A percentile compares a stretch with the other conserved stretches of the same genome.
Conservation (phyloP, 2,888 invertebrate genomes). For the Punctoribates punctum region DNA sequence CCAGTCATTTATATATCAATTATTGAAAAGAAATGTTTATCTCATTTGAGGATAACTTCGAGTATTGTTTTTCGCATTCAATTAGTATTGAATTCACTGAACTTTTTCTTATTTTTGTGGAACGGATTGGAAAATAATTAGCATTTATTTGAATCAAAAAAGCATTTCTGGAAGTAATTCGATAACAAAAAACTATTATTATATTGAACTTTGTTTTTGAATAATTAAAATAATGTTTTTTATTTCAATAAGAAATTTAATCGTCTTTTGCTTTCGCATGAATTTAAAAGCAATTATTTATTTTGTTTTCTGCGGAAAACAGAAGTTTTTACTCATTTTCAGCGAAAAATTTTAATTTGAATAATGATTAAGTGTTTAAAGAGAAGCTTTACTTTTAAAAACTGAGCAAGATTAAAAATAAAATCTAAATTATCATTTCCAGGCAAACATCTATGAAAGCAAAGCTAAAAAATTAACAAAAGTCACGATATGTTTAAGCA, state of each 20-base stretch:
- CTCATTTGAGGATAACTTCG: too few species aligned
- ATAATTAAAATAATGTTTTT: neutral
- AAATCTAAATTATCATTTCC: neutral
- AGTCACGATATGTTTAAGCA: constrained; percentile 19
- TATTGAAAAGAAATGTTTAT: too few species aligned
- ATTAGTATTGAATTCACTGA: too few species aligned
- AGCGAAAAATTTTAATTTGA: neutral
- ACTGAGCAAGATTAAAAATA: neutral
- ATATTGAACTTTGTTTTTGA: neutral
- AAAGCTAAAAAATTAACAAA: neutral
- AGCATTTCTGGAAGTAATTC: too few species aligned
- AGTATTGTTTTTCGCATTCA: too few species aligned
- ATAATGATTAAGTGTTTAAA: neutral
- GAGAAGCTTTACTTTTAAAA: neutral
- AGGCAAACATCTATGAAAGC: neutral
- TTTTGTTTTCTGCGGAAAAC: neutral
- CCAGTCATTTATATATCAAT: too few species aligned
- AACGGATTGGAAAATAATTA: too few species aligned
- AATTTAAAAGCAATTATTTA: constrained; percentile 6
- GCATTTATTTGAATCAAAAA: too few species aligned
- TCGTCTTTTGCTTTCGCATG: neutral
- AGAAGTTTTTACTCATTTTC: constrained; percentile 7
- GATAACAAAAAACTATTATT: too few species aligned
- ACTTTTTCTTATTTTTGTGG: too few species aligned
- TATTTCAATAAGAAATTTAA: neutral